Percentiles rank a stretch among this genome's conserved stretches.
These are phyloP conservation scores for Nasonia giraulti DNA, from an alignment of 1,140 invertebrate species.

Conservation along the genomic window DNA sequence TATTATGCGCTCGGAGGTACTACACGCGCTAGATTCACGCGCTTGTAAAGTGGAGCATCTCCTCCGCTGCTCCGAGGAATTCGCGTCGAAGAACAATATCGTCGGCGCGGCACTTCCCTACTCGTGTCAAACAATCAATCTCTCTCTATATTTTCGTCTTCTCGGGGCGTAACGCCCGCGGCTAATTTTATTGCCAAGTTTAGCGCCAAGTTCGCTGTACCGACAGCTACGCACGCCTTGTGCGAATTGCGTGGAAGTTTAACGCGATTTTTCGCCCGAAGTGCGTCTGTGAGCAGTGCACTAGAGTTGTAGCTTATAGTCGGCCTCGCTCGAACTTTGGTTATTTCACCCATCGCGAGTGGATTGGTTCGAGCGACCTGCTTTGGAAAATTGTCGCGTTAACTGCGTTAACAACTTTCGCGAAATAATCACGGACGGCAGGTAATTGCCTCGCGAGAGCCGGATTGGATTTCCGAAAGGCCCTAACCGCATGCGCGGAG, in stretches of 20 bases:
- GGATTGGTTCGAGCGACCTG: background rate
- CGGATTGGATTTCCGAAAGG: too few relatives aligned
- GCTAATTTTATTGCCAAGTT: constrained; percentile 19
- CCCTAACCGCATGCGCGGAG: too few relatives aligned
- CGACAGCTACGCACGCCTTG: background rate
- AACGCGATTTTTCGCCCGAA: background rate
- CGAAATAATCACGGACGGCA: background rate
- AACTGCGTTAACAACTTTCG: background rate
- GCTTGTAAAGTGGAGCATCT: background rate
- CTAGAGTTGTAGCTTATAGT: too few relatives aligned
- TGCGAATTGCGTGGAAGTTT: background rate
- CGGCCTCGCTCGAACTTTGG: background rate
- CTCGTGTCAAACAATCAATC: constrained; percentile 4
- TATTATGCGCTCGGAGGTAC: background rate
- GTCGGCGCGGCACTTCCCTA: background rate
- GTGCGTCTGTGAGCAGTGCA: too few relatives aligned
- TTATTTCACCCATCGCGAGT: background rate
- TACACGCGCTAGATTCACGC: background rate
- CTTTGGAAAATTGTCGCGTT: background rate
- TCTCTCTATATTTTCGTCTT: background rate
- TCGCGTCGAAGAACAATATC: background rate
- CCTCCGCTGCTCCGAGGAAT: background rate
- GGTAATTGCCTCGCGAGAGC: background rate
- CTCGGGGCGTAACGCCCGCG: background rate
- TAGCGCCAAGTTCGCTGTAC: background rate